Base-by-base conservation (phyloP, 2,888 invertebrate species). In the Drosophila pseudotalamancana region DNA sequence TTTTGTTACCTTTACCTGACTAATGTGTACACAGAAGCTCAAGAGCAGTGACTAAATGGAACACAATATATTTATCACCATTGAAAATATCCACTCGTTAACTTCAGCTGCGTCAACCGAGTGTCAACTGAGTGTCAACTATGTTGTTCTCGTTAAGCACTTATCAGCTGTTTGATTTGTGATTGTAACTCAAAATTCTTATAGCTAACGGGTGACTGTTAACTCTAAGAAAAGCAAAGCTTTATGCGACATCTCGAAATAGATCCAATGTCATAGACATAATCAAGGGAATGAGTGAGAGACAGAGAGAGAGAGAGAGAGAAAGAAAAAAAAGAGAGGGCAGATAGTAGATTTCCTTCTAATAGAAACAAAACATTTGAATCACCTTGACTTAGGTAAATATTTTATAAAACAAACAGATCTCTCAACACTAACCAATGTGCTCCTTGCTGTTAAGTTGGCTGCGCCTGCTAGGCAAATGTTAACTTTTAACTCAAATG, bases 151-250 rank as follows among this genome's bases (percentile, higher is more conserved):
- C 8, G 12, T 8, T 31, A 29, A 34, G 9, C 35, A 35, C 29
- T 55, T 32, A 39, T 51, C 51, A 32, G 16, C 35, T 56, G 42
- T 57, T 55, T 57, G 57, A 56, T 43, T 56, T 56, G 29, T 31
- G 25, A 40, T 25, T 14, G 25, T 29, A 16, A 56, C 27, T 29
- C 18, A 18, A 43, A 29, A 37, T 18, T 29, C 8, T 23, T 9
- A 3, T 19, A 2, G 6, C 32, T 19, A 32, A 18, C 43, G 5
- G 18, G 6, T 19, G 25, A 12, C 27, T 12, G 29, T 23, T 16
- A 23, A n/a, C 34, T 25, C 18, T 18, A 4, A n/a, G 34, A 8
- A n/a, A n/a, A n/a, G n/a, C n/a, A n/a, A n/a, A n/a, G n/a, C n/a
- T n/a, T 9, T 32, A 11, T 31, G 21, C 11, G 9, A 6, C 21